Conservation (phyloP, 2,888 invertebrate genomes). For the Minunthozetes semirufus region DNA sequence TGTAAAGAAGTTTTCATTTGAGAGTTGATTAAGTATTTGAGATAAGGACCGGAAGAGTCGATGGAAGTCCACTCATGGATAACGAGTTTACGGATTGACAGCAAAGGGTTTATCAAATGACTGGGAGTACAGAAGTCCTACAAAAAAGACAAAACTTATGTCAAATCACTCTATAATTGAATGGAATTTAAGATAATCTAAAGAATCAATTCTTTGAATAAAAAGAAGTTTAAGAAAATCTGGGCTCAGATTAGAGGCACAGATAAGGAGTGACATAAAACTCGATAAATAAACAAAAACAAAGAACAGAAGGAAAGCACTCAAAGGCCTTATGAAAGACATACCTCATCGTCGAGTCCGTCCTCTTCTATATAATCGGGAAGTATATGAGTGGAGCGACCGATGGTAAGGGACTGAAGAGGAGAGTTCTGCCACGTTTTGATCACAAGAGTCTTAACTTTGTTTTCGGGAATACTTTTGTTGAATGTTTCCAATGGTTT, state of each 20-base stretch:
- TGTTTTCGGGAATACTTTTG: not conserved
- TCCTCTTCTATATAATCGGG: conserved; percentile 46
- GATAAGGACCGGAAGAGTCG: conserved; percentile 12
- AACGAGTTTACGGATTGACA: conserved; percentile 37
- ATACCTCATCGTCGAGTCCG: conserved; percentile 5
- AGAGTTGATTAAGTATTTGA: conserved; percentile 24
- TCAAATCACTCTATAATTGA: too few relatives aligned
- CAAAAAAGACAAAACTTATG: not conserved
- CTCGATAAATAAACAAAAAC: too few relatives aligned
- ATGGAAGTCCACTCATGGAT: conserved; percentile 35
- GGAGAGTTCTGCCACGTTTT: conserved; percentile 59
- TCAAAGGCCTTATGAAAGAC: too few relatives aligned
- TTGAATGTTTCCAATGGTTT: not conserved
- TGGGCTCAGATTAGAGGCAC: too few relatives aligned
- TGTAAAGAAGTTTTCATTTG: conserved; percentile 29
- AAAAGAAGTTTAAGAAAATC: too few relatives aligned
- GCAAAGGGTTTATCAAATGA: conserved; percentile 16
- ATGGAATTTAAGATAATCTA: too few relatives aligned
- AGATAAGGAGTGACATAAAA: too few relatives aligned
- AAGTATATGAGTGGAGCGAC: conserved; percentile 59
- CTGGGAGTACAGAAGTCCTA: not conserved
- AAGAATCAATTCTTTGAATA: too few relatives aligned
- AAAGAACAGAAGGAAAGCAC: too few relatives aligned
- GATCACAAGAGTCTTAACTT: conserved; percentile 19
- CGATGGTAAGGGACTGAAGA: conserved; percentile 59